Evolutionary conservation across 2,797 vertebrate genomes (phyloP), one percentile per base, ranked within the genome.

Genomic region (Clarias fuscus): DNA sequence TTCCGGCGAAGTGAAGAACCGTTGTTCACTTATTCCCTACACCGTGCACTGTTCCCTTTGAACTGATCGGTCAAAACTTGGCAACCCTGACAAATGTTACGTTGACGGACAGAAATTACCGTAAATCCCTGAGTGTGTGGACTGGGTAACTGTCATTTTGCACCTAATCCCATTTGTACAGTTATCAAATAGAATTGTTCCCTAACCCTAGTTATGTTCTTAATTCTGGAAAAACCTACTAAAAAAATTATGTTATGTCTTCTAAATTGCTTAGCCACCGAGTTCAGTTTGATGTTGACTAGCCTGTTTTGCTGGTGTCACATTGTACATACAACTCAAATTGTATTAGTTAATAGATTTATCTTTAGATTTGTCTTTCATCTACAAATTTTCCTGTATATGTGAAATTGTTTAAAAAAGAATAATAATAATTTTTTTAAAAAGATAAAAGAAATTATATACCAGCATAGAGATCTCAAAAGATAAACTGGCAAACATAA

Each of bases 21-120:
- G 48, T 48, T 48, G 48, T 48, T 48, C 10, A 48, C 8, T 48
- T 48, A 1, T 48, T 10, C 43, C 48, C 10, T 48, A 48, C 48
- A 48, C 48, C 48, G 48, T 11, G 10, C 48, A 48, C 43, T 1
- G 43, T 10, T 8, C 7, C 7, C 10, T 48, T 48, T 11, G 48
- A 48, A 48, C 48, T 48, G 48, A 48, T 48, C 10, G 1, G 48
- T 48, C 48, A 11, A 48, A 65, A 68, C 67, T 43, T 82, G 79
- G 79, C 62, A 82, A 82, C 79, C 79, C 40, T 48, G 43, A 5
- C 14, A 67, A 11, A 48, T 24, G 59, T 53, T 22, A 65, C 30
- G 78, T 75, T 30, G 27, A 33, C 0, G 13, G n/a, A 37, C 1
- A 1, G 10, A 59, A 83, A 58, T 83, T 67, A 86, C 85, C 85